These are phyloP conservation scores for Chymomyza procnemis DNA, from an alignment of 2,888 invertebrate genomes.

Conservation along the genomic window DNA sequence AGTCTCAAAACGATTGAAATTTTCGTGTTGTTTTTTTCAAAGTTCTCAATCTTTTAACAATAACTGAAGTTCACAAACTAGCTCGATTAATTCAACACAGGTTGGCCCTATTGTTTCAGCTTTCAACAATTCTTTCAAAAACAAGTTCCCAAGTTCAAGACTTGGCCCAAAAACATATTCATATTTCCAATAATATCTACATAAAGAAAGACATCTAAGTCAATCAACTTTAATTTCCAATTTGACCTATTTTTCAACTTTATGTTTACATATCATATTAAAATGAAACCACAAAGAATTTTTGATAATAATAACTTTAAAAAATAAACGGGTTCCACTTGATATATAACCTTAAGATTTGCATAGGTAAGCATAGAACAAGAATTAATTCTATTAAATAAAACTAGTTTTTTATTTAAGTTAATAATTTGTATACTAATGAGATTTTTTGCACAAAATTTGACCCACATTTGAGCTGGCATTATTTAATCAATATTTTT, in stretches of 20 bases:
- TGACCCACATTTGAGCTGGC: neutral
- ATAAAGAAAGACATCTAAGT: neutral
- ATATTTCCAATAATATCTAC: no score
- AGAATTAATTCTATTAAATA: neutral
- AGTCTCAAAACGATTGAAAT: no score
- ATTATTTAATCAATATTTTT: neutral
- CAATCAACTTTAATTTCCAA: neutral
- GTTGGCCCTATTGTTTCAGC: no score
- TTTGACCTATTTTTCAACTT: no score
- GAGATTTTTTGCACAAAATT: neutral
- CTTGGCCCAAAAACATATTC: no score
- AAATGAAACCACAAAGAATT: neutral
- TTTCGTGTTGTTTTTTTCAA: no score
- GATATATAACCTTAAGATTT: neutral
- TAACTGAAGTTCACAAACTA: no score
- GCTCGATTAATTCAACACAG: no score
- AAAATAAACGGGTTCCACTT: neutral
- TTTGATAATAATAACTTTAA: neutral
- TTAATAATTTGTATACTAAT: neutral
- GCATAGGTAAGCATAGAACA: constrained; percentile 4
- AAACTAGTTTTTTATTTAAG: neutral
- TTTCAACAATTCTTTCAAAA: no score
- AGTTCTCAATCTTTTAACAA: no score
- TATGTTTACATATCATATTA: neutral
- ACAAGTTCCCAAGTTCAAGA: no score